Evolutionary conservation across 2,888 invertebrate species (phyloP).

Genomic region (Amblyjoppa fuscipennis): DNA sequence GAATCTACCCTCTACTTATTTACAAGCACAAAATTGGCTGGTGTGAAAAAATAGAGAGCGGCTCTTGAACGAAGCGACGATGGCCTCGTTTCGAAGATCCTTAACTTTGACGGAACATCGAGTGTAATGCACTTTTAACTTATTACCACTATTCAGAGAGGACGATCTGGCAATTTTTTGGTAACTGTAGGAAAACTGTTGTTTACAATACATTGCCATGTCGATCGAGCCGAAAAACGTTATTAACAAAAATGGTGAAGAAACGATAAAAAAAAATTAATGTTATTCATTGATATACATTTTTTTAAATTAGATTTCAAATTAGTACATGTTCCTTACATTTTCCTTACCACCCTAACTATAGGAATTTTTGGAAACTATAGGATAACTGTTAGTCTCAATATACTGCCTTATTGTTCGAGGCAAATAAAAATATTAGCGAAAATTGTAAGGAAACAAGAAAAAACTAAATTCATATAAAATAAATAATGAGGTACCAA

Average conservation of each 20-base stretch:
- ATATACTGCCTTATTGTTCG: too few relatives aligned
- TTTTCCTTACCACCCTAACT: too few relatives aligned
- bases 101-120: constrained; percentile 68
- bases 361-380: neutral
- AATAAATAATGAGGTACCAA: too few relatives aligned
- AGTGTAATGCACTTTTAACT: constrained; percentile 68
- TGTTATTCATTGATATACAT: too few relatives aligned
- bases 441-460: too few relatives aligned
- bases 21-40: constrained; percentile 85
- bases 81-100: constrained; percentile 66
- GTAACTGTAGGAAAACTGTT: neutral
- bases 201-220: neutral
- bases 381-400: too few relatives aligned
- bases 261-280: neutral
- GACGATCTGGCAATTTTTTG: constrained; percentile 9
- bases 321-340: too few relatives aligned
- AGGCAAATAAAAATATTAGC: too few relatives aligned
- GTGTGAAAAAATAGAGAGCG: constrained; percentile 49
- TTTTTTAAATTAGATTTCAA: too few relatives aligned
- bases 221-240: too few relatives aligned
- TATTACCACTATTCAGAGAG: constrained; percentile 60
- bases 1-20: constrained; percentile 88
- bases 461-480: too few relatives aligned
- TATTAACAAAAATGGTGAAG: neutral
- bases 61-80: constrained; percentile 58